These are phyloP conservation scores for Charina bottae DNA, from an alignment of 2,113 vertebrate species.

Conservation along the genomic window DNA sequence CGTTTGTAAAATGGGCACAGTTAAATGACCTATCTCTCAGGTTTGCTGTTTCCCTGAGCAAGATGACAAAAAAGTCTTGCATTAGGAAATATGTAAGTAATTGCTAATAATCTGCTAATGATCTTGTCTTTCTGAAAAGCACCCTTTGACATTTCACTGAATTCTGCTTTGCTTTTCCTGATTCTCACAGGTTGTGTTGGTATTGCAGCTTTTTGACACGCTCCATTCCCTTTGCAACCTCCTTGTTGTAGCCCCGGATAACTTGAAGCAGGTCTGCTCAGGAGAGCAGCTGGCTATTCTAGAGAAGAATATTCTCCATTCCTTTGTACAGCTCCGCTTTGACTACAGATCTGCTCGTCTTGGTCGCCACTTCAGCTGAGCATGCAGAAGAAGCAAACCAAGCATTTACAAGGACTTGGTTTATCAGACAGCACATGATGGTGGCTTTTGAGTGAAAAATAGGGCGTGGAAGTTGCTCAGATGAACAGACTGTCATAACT, in stretches of 20 bases:
- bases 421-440: constrained; percentile 66
- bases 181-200: constrained; percentile 87
- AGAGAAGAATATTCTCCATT: constrained; percentile 97
- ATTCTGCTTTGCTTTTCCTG: constrained; percentile 21
- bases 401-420: constrained; percentile 44
- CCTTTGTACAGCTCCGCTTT: constrained; percentile 95
- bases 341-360: constrained; percentile 96
- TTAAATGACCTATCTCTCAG: background rate
- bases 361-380: constrained; percentile 96
- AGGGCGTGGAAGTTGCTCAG: constrained; percentile 30
- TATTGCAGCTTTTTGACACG: constrained; percentile 97
- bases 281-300: constrained; percentile 97
- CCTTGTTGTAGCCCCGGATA: constrained; percentile 96
- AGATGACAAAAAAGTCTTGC: background rate
- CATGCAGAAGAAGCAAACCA: constrained; percentile 34
- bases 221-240: constrained; percentile 99
- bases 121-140: background rate
- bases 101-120: background rate
- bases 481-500: constrained; percentile 70
- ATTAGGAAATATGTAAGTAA: background rate
- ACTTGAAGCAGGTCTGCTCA: constrained; percentile 98
- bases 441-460: constrained; percentile 51
- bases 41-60: background rate
- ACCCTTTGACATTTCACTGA: constrained; percentile 6
- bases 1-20: background rate